Percentiles rank a stretch among this genome's conserved stretches.
Evolutionary conservation across 1,140 invertebrate genomes (phyloP).

Genomic region (Liolophura sinensis): DNA sequence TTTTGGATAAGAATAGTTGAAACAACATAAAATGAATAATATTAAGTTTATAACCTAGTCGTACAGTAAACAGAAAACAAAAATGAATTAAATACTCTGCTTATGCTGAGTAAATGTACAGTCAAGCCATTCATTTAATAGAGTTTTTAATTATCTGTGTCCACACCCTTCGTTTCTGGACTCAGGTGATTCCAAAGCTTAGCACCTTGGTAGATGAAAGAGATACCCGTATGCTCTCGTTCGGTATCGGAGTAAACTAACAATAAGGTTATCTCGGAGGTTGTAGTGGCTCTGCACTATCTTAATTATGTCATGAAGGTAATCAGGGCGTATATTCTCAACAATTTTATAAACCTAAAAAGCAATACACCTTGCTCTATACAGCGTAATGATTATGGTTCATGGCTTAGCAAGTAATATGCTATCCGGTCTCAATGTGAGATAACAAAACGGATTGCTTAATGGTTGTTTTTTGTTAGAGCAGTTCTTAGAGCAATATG

Average conservation of each 20-base stretch:
- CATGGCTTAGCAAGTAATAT: slow-evolving; percentile 6
- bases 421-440: slow-evolving; percentile 10
- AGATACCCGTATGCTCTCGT: not conserved
- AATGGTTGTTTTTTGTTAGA: slow-evolving; percentile 16
- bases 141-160: too few species aligned
- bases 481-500: slow-evolving; percentile 16
- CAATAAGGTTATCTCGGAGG: slow-evolving; percentile 3
- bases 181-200: too few species aligned
- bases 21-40: too few species aligned
- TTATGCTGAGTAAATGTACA: too few species aligned
- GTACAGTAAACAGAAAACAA: too few species aligned
- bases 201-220: too few species aligned
- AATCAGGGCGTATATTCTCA: slow-evolving; percentile 9
- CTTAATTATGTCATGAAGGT: slow-evolving; percentile 4
- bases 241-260: not conserved
- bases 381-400: slow-evolving; percentile 8
- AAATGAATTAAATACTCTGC: too few species aligned
- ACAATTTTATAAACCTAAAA: slow-evolving; percentile 12
- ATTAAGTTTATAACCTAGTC: too few species aligned
- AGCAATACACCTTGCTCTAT: slow-evolving; percentile 9
- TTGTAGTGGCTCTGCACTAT: slow-evolving; percentile 9
- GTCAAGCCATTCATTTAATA: too few species aligned
- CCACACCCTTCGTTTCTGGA: too few species aligned
- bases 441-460: slow-evolving; percentile 10
- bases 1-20: too few species aligned